Conservation (phyloP, 2,888 invertebrate genomes). For the Cremastinae sp. region DNA sequence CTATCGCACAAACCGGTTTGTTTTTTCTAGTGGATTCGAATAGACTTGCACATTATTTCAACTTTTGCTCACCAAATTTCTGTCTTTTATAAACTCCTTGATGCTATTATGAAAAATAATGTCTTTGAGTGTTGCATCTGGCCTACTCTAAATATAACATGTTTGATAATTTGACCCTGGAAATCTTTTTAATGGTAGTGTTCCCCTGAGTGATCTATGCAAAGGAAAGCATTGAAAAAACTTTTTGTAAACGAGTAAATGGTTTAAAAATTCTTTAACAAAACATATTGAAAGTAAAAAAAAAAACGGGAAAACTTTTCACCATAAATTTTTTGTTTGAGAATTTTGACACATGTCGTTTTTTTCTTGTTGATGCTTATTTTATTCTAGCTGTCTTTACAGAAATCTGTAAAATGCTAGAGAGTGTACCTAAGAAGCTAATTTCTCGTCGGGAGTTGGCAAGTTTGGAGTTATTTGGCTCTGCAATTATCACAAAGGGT, state of each 20-base stretch:
- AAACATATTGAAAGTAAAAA: no score
- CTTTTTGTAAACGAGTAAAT: no score
- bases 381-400: no score
- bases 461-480: not conserved
- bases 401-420: no score
- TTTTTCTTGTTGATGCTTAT: no score
- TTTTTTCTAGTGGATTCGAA: constrained; percentile 2
- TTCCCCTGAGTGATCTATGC: not conserved
- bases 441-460: not conserved
- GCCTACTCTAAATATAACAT: constrained; percentile 26
- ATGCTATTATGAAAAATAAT: constrained; percentile 50
- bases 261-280: no score
- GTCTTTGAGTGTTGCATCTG: constrained; percentile 40
- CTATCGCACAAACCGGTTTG: constrained; percentile 35
- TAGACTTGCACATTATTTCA: not conserved
- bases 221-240: no score
- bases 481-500: not conserved
- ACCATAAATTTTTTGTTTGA: no score
- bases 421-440: no score
- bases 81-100: not conserved
- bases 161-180: constrained; percentile 41
- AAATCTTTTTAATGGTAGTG: not conserved
- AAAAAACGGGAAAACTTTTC: no score
- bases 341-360: no score
- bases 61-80: not conserved